Evolutionary conservation across 1,140 invertebrate genomes (phyloP).

Genomic region (Elymnias hypermnestra): DNA sequence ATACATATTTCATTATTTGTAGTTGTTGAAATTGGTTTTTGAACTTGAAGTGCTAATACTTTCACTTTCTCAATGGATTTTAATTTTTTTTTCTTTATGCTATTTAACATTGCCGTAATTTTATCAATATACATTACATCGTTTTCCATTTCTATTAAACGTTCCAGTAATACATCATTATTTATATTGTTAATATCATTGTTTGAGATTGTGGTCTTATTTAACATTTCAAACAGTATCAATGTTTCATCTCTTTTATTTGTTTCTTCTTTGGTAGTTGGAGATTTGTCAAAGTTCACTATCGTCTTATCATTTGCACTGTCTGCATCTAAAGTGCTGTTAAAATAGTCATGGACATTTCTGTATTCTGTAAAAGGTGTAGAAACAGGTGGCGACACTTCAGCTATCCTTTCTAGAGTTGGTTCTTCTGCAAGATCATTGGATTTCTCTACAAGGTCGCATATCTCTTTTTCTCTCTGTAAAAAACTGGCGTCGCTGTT

Average conservation of each 20-base stretch:
- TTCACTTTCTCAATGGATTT: constrained; percentile 36
- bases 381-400: constrained; percentile 44
- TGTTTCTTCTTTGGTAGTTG: constrained; percentile 24
- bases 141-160: constrained; percentile 37
- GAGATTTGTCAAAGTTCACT: constrained; percentile 49
- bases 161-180: constrained; percentile 36
- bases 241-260: constrained; percentile 46
- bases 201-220: constrained; percentile 41
- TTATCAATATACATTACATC: constrained; percentile 47
- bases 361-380: constrained; percentile 59
- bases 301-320: constrained; percentile 49
- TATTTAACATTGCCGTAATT: constrained; percentile 33
- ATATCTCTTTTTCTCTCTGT: constrained; percentile 53
- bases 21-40: neutral
- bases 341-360: constrained; percentile 52
- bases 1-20: constrained; percentile 22
- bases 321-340: constrained; percentile 38
- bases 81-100: constrained; percentile 42
- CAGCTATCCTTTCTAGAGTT: constrained; percentile 43
- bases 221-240: constrained; percentile 50
- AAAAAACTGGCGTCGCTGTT: constrained; percentile 56
- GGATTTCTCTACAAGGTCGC: constrained; percentile 41
- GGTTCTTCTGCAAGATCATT: constrained; percentile 30
- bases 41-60: constrained; percentile 27
- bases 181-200: constrained; percentile 34